Evolutionary conservation across 2,888 invertebrate genomes (phyloP).

Genomic region (Drosophila infuscata): DNA sequence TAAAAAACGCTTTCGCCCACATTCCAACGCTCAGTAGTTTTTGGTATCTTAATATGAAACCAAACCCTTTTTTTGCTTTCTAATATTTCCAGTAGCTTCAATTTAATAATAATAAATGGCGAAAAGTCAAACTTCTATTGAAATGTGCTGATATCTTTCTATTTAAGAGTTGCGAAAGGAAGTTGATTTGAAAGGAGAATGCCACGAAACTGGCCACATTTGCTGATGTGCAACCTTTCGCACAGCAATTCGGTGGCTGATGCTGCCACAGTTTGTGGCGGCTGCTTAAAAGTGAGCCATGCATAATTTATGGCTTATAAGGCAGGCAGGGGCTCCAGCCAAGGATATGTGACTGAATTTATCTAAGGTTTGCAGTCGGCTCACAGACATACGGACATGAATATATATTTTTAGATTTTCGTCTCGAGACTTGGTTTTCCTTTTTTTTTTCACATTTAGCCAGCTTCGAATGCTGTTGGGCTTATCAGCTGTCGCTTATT

Average conservation of each 20-base stretch:
- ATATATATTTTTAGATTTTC: constrained; percentile 28
- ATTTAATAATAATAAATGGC: not conserved
- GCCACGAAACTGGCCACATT: constrained; percentile 24
- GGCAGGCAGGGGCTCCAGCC: constrained; percentile 21
- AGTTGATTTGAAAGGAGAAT: constrained; percentile 3
- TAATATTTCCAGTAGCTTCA: not conserved
- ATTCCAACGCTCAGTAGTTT: not conserved
- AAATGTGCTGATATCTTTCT: constrained; percentile 24
- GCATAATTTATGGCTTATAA: constrained; percentile 78
- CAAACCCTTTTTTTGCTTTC: not conserved
- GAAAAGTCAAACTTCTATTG: not conserved
- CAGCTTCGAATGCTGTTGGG: constrained; percentile 32
- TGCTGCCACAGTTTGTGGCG: constrained; percentile 16
- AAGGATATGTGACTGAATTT: constrained; percentile 63
- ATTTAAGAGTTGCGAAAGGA: not conserved
- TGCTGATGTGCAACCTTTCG: constrained; percentile 37
- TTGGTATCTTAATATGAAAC: not conserved
- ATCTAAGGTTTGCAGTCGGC: constrained; percentile 68
- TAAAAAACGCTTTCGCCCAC: constrained; percentile 1
- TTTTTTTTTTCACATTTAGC: constrained; percentile 25
- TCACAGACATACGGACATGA: constrained; percentile 38
- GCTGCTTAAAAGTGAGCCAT: constrained; percentile 74
- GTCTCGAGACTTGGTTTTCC: not conserved
- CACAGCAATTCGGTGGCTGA: constrained; percentile 15
- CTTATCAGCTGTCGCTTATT: constrained; percentile 76